Evolutionary conservation across 2,888 invertebrate genomes (phyloP).

Genomic region (Iselma pallidipennis): DNA sequence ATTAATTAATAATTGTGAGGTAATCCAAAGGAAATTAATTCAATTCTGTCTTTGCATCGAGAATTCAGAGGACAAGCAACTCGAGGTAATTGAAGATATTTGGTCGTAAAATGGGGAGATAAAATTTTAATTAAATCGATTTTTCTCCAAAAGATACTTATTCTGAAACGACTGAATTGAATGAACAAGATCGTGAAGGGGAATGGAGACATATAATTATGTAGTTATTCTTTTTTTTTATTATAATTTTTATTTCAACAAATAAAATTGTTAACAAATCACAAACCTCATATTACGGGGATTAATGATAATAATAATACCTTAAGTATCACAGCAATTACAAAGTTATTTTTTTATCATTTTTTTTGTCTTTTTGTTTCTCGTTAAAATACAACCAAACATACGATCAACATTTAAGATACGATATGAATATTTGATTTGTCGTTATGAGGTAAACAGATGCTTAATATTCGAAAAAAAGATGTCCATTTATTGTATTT

Average conservation of each 20-base stretch:
- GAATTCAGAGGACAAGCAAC: slow-evolving; percentile 2
- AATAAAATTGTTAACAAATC: slow-evolving; percentile 47
- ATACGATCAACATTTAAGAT: slow-evolving; percentile 34
- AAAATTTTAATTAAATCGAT: slow-evolving; percentile 7
- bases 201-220: background rate
- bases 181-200: background rate
- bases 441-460: slow-evolving; percentile 43
- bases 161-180: background rate
- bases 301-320: slow-evolving; percentile 41
- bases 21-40: slow-evolving; percentile 5
- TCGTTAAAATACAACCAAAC: slow-evolving; percentile 30
- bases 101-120: background rate
- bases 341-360: slow-evolving; percentile 39
- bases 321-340: slow-evolving; percentile 49
- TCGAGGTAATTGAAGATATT: background rate
- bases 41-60: background rate
- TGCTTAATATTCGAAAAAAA: slow-evolving; percentile 3
- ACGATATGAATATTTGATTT: slow-evolving; percentile 48
- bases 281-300: slow-evolving; percentile 44
- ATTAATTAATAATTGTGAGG: slow-evolving; percentile 7
- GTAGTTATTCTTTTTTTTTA: slow-evolving; percentile 2
- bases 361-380: too few species aligned
- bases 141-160: background rate
- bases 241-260: slow-evolving; percentile 32
- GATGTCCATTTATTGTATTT: too few species aligned